Percentiles rank a stretch among this genome's conserved stretches.
phyloP scores from a whole-genome alignment of 2,113 vertebrate species.

The Tamias sibiricus region DNA sequence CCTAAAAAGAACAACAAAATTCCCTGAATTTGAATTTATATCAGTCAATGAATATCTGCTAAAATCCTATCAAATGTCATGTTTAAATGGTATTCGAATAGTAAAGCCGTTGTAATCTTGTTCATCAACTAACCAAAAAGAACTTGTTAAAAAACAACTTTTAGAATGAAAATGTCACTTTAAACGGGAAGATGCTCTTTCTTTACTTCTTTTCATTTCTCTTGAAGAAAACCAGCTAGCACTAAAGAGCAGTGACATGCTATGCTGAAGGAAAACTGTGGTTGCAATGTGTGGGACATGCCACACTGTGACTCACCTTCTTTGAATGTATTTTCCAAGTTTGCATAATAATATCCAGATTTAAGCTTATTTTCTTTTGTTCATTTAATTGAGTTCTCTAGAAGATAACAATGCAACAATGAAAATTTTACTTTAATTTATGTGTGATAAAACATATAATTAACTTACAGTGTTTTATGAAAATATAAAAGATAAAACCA shows the following conservation, averaged over 20 bases:
- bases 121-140: background rate
- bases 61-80: background rate
- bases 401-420: slow-evolving; percentile 31
- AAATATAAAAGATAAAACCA: slow-evolving; percentile 60
- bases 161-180: slow-evolving; percentile 30
- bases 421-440: slow-evolving; percentile 47
- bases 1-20: slow-evolving; percentile 43
- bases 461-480: slow-evolving; percentile 59
- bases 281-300: background rate
- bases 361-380: slow-evolving; percentile 24
- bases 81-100: slow-evolving; percentile 39
- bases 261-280: background rate
- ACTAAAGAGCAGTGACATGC: background rate
- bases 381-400: slow-evolving; percentile 64
- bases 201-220: slow-evolving; percentile 46
- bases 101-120: background rate
- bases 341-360: slow-evolving; percentile 19
- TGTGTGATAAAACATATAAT: slow-evolving; percentile 56
- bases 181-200: background rate
- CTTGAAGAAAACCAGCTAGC: background rate
- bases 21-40: background rate
- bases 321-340: slow-evolving; percentile 51
- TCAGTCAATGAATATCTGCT: slow-evolving; percentile 17
- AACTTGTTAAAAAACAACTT: slow-evolving; percentile 48
- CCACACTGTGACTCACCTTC: background rate